Evolutionary conservation across 1,140 invertebrate species (phyloP).

Genomic region (Leptinotarsa undecemlineata): DNA sequence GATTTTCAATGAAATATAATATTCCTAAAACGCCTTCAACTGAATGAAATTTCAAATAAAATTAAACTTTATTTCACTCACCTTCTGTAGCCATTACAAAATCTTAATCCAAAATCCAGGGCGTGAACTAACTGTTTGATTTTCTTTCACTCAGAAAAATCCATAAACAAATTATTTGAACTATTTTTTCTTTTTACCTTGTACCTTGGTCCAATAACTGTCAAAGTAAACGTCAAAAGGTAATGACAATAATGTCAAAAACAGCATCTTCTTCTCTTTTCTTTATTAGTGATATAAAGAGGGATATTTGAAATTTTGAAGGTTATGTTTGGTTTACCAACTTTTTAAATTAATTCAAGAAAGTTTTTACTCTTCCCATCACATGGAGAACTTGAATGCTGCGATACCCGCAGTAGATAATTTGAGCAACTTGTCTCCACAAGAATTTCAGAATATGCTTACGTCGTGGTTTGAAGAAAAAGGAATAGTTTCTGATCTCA

Average conservation of each 20-base stretch:
- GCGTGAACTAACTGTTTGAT: neutral
- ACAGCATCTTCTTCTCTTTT: slow-evolving; percentile 3
- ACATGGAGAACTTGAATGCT: slow-evolving; percentile 34
- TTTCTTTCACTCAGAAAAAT: slow-evolving; percentile 6
- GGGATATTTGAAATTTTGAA: neutral
- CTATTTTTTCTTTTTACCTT: neutral
- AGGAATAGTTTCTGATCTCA: slow-evolving; percentile 59
- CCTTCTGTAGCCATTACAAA: slow-evolving; percentile 19
- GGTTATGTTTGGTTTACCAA: neutral
- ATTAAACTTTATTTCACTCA: neutral
- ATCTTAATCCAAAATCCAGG: neutral
- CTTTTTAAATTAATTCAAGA: neutral
- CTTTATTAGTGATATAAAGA: no score
- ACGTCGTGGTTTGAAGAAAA: slow-evolving; percentile 61
- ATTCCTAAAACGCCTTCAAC: neutral
- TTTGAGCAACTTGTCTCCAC: slow-evolving; percentile 30
- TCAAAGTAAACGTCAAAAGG: neutral
- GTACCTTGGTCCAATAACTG: neutral
- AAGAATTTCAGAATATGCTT: slow-evolving; percentile 61
- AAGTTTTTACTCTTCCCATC: neutral
- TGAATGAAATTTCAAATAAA: neutral
- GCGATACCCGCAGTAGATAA: slow-evolving; percentile 22
- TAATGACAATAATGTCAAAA: neutral
- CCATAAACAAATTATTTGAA: slow-evolving; percentile 6
- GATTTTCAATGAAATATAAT: neutral